Conservation (phyloP, 2,888 invertebrate genomes). For the Himalopsyche kuldschensis region DNA sequence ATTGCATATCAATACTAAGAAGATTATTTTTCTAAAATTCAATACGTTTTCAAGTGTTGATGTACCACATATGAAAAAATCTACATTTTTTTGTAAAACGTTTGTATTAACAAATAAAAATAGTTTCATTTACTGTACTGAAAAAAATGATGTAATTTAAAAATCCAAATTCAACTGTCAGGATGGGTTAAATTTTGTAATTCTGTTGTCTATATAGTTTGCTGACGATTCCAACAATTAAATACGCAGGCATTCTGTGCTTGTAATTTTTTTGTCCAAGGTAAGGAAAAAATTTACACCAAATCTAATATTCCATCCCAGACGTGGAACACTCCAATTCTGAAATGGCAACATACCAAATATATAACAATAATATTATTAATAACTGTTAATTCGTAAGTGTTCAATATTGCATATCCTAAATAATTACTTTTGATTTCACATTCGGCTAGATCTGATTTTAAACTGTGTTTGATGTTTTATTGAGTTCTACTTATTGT, state of each 20-base stretch:
- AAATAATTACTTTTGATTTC: background rate
- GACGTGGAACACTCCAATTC: background rate
- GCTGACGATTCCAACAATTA: too few relatives aligned
- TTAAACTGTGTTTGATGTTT: background rate
- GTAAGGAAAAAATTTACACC: background rate
- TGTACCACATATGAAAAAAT: background rate
- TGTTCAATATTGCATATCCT: slow-evolving; percentile 1
- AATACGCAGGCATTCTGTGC: too few relatives aligned
- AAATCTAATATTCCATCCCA: background rate
- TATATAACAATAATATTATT: background rate
- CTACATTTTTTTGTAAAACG: background rate
- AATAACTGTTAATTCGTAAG: background rate
- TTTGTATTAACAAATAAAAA: background rate
- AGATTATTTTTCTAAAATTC: background rate
- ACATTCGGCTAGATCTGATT: background rate
- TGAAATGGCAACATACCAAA: background rate
- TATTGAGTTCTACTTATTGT: background rate
- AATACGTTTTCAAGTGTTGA: background rate
- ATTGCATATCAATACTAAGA: background rate
- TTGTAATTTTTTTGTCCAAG: background rate
- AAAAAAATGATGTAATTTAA: background rate
- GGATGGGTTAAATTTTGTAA: too few relatives aligned
- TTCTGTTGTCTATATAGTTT: too few relatives aligned
- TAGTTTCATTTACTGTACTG: background rate
- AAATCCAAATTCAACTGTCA: too few relatives aligned